phyloP scores from a whole-genome alignment of 2,113 vertebrate species.

The Anser cygnoides region DNA sequence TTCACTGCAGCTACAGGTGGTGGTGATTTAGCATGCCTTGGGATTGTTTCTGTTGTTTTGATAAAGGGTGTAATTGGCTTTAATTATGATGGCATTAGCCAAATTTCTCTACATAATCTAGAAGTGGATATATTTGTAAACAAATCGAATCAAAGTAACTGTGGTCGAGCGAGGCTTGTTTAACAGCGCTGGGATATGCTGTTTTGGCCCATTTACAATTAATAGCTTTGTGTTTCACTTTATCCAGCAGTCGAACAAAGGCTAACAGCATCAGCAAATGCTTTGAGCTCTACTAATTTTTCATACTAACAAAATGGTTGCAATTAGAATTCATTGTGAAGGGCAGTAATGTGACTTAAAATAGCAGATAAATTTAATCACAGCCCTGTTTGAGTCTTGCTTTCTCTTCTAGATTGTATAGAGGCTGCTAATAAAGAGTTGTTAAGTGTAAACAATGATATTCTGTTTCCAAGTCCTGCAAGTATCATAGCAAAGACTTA shows the following conservation, averaged over 20 bases:
- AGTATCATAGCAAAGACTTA: neutral
- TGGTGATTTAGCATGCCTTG: conserved; percentile 1
- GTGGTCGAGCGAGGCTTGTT: neutral
- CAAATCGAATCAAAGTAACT: neutral
- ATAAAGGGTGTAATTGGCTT: neutral
- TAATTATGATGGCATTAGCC: neutral
- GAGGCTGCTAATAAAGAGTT: conserved; percentile 39
- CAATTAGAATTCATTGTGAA: neutral
- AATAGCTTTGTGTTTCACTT: neutral
- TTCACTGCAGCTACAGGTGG: neutral
- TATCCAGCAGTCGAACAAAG: neutral
- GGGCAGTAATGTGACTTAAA: neutral
- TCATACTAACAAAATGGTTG: neutral
- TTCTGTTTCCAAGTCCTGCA: conserved; percentile 26
- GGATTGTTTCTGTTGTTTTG: neutral
- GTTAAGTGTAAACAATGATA: neutral
- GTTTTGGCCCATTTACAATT: neutral
- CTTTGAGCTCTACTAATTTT: neutral
- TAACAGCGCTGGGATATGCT: neutral
- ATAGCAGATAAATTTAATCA: neutral
- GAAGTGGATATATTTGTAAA: neutral
- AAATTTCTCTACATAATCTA: conserved; percentile 27
- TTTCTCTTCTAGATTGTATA: conserved; percentile 53
- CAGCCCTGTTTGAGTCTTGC: conserved; percentile 4
- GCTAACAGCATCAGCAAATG: neutral